Base-by-base conservation (phyloP, 2,888 invertebrate genomes). In the Drosophila robusta region DNA sequence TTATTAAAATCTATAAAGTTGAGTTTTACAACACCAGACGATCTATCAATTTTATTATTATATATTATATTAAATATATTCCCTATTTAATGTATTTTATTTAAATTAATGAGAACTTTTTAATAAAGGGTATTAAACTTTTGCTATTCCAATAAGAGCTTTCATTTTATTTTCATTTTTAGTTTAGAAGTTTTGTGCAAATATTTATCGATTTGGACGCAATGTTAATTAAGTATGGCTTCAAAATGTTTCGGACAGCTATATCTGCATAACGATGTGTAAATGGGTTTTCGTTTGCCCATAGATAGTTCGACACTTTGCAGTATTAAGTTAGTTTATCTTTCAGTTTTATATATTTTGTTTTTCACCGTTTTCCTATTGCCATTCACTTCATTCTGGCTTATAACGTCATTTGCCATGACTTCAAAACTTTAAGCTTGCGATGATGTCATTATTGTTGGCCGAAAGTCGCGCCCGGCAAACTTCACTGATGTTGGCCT, bases 361-460 rank as follows among this genome's bases (percentile, higher is more conserved):
- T 49, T 69, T 68, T 44, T 52, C 36, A 41, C 9, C 38, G 22
- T 8, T 34, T 56, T 61, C 14, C 29, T 24, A n/a, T 9, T 58
- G 52, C 11, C 65, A 50, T 24, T 69, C 45, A 11, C 41, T 44
- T 26, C 12, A 36, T 38, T 22, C 44, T 41, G 54, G 66, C 71
- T 70, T 71, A 63, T 63, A 46, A 80, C 80, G 87, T 86, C 84
- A 86, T 86, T 86, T 80, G 84, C 84, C 82, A 80, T 78, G 76
- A 84, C 69, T 86, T 75, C 75, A 49, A 58, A 83, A 84, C 74
- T 83, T 84, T 84, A 76, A 87, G 81, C 77, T 75, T 52, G 62
- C 72, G 87, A 79, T 87, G 83, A 83, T 83, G 87, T 83, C 83
- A 83, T 84, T 81, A 80, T 70, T 84, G 76, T 74, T 83, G 78